Evolutionary conservation across 2,888 invertebrate species (phyloP).

Genomic region (Chymomyza caudatula): DNA sequence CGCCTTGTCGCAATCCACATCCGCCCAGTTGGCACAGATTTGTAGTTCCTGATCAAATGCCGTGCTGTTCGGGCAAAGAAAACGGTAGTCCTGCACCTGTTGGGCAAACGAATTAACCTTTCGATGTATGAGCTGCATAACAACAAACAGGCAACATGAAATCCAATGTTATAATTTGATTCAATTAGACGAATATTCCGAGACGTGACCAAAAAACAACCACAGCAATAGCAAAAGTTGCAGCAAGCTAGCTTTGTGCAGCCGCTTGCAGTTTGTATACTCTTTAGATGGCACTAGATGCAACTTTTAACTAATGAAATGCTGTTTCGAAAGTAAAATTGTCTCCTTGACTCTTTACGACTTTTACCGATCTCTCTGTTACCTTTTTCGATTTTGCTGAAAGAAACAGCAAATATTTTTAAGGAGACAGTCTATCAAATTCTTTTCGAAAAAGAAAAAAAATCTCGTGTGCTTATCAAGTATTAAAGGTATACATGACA

Average conservation of each 20-base stretch:
- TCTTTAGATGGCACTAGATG: not conserved
- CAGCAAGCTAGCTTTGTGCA: not conserved
- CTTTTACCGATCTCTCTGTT: no score
- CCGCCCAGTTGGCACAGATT: constrained; percentile 94
- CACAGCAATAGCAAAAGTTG: constrained; percentile 10
- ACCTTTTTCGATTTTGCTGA: no score
- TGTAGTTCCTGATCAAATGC: constrained; percentile 95
- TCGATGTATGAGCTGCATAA: constrained; percentile 55
- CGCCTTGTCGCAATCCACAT: constrained; percentile 90
- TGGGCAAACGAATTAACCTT: constrained; percentile 62
- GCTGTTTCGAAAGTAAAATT: no score
- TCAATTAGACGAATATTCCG: constrained; percentile 29
- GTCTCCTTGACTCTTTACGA: no score
- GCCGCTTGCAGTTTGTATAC: not conserved
- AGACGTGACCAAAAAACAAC: constrained; percentile 16
- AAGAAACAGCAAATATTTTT: no score
- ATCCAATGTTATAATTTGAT: constrained; percentile 47
- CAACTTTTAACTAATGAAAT: no score
- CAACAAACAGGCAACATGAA: constrained; percentile 61
- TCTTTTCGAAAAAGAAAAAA: no score
- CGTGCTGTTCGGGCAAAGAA: constrained; percentile 93
- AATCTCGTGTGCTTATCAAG: no score
- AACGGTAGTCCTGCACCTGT: constrained; percentile 88
- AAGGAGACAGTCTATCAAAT: no score
- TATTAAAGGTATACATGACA: no score